Base-by-base conservation (phyloP, 2,797 vertebrate genomes). In the Hafferia zeledoni region DNA sequence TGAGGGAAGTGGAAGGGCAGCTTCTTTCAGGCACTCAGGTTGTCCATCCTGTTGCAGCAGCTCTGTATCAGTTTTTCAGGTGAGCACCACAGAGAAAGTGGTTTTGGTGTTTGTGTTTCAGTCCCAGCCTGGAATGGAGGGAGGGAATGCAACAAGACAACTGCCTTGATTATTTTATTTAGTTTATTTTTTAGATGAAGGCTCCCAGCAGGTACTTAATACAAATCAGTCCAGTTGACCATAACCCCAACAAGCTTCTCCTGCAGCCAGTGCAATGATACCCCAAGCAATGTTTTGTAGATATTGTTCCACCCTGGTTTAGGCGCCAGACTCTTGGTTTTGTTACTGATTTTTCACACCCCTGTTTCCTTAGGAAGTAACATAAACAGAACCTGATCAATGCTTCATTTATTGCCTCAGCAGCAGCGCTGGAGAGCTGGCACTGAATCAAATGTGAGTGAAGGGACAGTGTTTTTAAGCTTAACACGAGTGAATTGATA, bases 371-470 rank as follows among this genome's bases (percentile, higher is more conserved):
- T 65, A 89, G 69, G n/a, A 56, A 49, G 65, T 27, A 89, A 78
- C 33, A 27, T 70, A 90, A 91, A 31, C 23, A 81, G 17, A 55
- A 57, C 23, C 39, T 68, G 57, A 93, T 95, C 72, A 37, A 43
- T 76, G 64, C 33, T 37, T 91, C 59, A 94, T 97, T 97, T 95
- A 94, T 88, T 91, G 83, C 70, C 87, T 88, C 61, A 90, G 63
- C 87, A 96, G 95, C 16, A 70, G 74, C 64, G 30, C 61, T 93
- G 88, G 71, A 91, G 89, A 71, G 44, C 56, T 94, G 87, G 79
- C 57, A 43, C 53, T 33, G 56, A 49, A 57, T 57, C 39, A 89
- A 74, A 94, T 82, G 59, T 37, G 72, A 96, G 69, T 84, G 27
- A 49, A 94, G 50, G 41, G 19, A 82, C 41, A 71, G 64, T 27